Conservation (phyloP, 2,113 vertebrate genomes). For the Solea solea region DNA sequence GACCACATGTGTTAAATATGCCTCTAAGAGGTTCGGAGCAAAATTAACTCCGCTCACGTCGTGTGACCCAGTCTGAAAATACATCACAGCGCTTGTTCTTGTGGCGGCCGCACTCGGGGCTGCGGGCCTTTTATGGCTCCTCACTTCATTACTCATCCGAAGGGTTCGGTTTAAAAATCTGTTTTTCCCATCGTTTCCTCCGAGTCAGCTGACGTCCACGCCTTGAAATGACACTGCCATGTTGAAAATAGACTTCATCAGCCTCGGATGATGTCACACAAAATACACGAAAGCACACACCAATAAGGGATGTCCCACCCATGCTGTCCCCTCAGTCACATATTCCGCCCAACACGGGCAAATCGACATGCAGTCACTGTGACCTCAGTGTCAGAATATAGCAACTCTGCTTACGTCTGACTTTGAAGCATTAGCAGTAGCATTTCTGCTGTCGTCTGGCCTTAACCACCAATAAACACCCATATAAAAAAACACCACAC, state of each 20-base stretch:
- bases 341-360: slow-evolving; percentile 43
- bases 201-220: slow-evolving; percentile 27
- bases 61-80: slow-evolving; percentile 36
- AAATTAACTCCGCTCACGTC: slow-evolving; percentile 42
- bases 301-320: slow-evolving; percentile 28
- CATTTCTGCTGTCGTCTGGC: not conserved
- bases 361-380: slow-evolving; percentile 44
- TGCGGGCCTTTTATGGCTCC: slow-evolving; percentile 38
- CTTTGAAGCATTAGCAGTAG: slow-evolving; percentile 16
- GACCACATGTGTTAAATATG: slow-evolving; percentile 46
- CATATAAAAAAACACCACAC: slow-evolving; percentile 15
- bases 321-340: slow-evolving; percentile 26
- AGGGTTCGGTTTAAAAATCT: slow-evolving; percentile 47
- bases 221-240: slow-evolving; percentile 36
- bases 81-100: slow-evolving; percentile 31
- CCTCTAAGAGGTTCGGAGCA: slow-evolving; percentile 36
- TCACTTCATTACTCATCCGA: slow-evolving; percentile 50
- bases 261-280: slow-evolving; percentile 23
- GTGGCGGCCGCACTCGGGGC: slow-evolving; percentile 18
- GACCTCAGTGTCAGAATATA: slow-evolving; percentile 46
- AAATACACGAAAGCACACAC: slow-evolving; percentile 2
- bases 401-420: slow-evolving; percentile 21
- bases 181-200: slow-evolving; percentile 29
- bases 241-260: slow-evolving; percentile 43
- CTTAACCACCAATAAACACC: slow-evolving; percentile 17